Evolutionary conservation across 2,797 vertebrate genomes (phyloP), one percentile per base, ranked within the genome.

Genomic region (Alca torda): DNA sequence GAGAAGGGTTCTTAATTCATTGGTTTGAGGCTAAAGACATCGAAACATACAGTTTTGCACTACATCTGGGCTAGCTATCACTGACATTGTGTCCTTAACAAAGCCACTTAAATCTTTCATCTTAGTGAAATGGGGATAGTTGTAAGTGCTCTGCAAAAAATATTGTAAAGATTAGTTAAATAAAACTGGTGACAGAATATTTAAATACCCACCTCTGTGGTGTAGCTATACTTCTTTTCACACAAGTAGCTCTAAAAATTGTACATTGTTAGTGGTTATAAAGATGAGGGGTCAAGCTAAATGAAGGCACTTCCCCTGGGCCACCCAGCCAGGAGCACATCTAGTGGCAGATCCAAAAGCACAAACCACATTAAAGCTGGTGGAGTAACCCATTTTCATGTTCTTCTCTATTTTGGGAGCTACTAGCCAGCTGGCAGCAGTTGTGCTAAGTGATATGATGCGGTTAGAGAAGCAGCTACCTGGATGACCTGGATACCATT

Each of bases 401-500:
- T 76, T 88, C 57, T 89, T 16, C 56, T 87, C 69, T 87, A 26
- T 84, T 93, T 78, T 86, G 85, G 54, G 84, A 79, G 74, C 53
- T 86, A 19, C 56, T 67, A 48, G 70, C 31, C 87, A 77, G 77
- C 56, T 94, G 84, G 63, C 75, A 90, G 68, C 68, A 76, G 54
- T 70, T 92, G 68, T 43, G 83, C 78, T 91, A 91, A 74, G n/a
- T 45, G 63, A 90, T 91, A 91, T 1, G 51, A 63, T 78, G 70
- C 5, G 9, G 56, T 85, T 87, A 72, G 79, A 61, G 84, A 74
- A 78, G 87, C 84, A 89, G 68, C 74, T 91, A 97, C 94, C 95
- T 97, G 93, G 63, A 72, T 97, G 89, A 95, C 90, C 74, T 82
- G 84, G 92, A 94, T 96, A 91, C 43, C 28, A 16, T 96, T 94